Conservation (phyloP, 2,888 invertebrate species). For the Lasioglossum zephyrum region DNA sequence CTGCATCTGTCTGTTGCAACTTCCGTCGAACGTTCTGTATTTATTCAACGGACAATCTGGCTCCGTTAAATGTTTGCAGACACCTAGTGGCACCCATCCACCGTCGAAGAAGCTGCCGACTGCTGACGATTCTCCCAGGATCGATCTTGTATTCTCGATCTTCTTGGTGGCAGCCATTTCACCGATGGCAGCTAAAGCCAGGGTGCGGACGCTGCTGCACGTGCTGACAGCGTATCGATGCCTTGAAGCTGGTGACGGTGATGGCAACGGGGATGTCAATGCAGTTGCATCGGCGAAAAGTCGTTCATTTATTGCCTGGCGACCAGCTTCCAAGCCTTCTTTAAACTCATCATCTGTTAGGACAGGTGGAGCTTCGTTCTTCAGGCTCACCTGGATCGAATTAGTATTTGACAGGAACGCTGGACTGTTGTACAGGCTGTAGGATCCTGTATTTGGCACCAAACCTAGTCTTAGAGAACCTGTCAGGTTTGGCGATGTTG, state of each 20-base stretch:
- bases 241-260: conserved; percentile 88
- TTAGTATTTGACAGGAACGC: background rate
- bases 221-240: conserved; percentile 91
- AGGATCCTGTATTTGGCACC: conserved; percentile 32
- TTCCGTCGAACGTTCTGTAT: conserved; percentile 90
- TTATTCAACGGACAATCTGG: conserved; percentile 77
- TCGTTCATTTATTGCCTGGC: conserved; percentile 86
- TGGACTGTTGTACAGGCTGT: conserved; percentile 51
- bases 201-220: conserved; percentile 86
- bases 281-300: conserved; percentile 86
- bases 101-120: conserved; percentile 77
- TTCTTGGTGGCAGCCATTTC: conserved; percentile 89
- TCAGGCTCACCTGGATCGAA: conserved; percentile 12
- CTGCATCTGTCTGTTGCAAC: conserved; percentile 90
- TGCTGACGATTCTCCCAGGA: conserved; percentile 73
- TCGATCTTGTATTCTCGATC: conserved; percentile 84
- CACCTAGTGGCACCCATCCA: conserved; percentile 73
- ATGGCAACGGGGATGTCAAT: conserved; percentile 85
- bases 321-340: conserved; percentile 86
- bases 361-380: background rate
- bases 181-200: conserved; percentile 89
- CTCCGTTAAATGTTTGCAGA: conserved; percentile 73
- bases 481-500: background rate
- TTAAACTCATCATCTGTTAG: conserved; percentile 84
- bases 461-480: conserved; percentile 38